Conservation (phyloP, 2,113 vertebrate genomes). For the Paradisaea rubra region DNA sequence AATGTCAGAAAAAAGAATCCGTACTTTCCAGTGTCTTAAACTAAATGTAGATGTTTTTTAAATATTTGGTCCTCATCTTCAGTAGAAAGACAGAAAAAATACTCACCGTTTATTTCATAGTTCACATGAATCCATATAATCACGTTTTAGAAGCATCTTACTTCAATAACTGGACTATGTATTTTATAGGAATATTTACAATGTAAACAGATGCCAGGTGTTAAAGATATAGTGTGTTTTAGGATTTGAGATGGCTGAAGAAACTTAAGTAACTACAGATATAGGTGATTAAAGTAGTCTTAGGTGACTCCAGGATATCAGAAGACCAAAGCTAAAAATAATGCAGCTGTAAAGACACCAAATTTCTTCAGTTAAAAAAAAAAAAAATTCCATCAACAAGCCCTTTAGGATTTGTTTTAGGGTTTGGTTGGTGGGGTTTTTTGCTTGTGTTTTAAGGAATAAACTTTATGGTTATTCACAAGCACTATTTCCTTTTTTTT, state of each 20-base stretch:
- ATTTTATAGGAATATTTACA: neutral
- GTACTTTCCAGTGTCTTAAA: neutral
- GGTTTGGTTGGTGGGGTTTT: fast-evolving
- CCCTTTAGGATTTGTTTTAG: neutral
- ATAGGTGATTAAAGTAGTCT: neutral
- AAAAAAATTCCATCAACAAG: neutral
- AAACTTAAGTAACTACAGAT: neutral
- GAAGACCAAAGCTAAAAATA: neutral
- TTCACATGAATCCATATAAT: neutral
- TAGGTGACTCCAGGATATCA: neutral
- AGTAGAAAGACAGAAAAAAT: neutral
- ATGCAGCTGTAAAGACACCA: neutral
- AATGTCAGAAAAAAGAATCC: neutral
- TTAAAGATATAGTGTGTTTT: neutral
- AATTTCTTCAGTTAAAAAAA: neutral
- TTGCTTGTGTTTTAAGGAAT: neutral
- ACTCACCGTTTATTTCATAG: neutral
- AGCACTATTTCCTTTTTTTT: neutral
- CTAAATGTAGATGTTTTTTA: neutral
- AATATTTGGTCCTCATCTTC: neutral
- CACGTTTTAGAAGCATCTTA: neutral
- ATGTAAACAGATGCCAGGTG: neutral
- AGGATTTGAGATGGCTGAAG: neutral
- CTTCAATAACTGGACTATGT: neutral
- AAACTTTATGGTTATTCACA: neutral